Evolutionary conservation across 2,113 vertebrate genomes (phyloP).

Genomic region (Bos indicus): DNA sequence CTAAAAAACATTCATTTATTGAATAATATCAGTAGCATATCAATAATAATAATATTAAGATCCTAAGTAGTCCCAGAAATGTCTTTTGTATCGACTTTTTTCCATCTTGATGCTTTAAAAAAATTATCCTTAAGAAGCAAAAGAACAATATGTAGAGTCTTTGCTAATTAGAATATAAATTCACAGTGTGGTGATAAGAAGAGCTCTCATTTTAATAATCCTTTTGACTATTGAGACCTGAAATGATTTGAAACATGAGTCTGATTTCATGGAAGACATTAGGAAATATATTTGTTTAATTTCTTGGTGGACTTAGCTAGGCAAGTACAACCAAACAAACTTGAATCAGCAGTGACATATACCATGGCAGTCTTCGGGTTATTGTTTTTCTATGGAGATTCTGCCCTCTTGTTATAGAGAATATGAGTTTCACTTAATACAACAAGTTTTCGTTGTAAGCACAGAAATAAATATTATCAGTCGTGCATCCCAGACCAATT

Average conservation of each 20-base stretch:
- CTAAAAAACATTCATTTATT: not conserved
- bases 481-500: not conserved
- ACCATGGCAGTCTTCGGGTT: not conserved
- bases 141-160: slow-evolving; percentile 18
- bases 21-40: not conserved
- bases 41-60: not conserved
- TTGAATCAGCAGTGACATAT: not conserved
- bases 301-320: not conserved
- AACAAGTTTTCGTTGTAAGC: not conserved
- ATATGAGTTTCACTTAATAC: not conserved
- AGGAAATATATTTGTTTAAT: slow-evolving; percentile 17
- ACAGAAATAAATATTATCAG: not conserved
- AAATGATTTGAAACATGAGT: slow-evolving; percentile 15
- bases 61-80: not conserved
- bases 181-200: slow-evolving; percentile 15
- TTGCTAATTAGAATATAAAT: slow-evolving; percentile 38
- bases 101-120: not conserved
- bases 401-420: not conserved
- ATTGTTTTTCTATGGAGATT: not conserved
- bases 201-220: slow-evolving; percentile 28
- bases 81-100: not conserved
- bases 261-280: slow-evolving; percentile 5
- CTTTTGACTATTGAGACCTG: slow-evolving; percentile 36
- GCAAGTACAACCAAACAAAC: not conserved
- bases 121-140: not conserved